Base-by-base conservation (phyloP, 2,113 vertebrate species). In the Blennius ocellaris region DNA sequence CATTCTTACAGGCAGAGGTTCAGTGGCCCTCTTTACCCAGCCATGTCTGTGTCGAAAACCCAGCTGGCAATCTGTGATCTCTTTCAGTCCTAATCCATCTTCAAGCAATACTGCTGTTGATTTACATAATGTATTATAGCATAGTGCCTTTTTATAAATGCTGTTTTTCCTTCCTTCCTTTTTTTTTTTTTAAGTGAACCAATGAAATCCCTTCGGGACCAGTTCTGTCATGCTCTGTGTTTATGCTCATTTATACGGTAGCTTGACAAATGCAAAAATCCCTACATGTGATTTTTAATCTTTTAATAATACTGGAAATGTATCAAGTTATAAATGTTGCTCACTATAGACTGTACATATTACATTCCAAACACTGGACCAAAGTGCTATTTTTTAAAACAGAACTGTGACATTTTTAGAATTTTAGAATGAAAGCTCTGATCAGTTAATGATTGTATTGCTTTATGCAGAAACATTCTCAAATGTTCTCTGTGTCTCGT, bases 31-130 rank as follows among this genome's bases (percentile, higher is more conserved):
- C 83, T 95, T 8, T 93, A 90, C 69, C 94, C 93, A n/a, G 94
- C 94, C 0, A 80, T 94, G n/a, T 93, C 90, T 21, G 92, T 92
- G 51, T 94, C 90, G 14, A 95, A 93, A 87, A 90, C 92, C 2
- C 79, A 87, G 5, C 78, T 95, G 63, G 69, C 73, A 16, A 51
- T 94, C 76, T 87, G 89, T 52, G 79, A 92, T 49, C 67, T 93
- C 30, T 95, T 91, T 55, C 51, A 86, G 15, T 30, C 40, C 7
- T 83, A 65, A 80, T 44, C 8, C n/a, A 7, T 11, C 21, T n/a
- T 8, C 6, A 43, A 16, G 30, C 44, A 75, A 5, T 12, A 56
- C 43, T 52, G 41, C 40, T 74, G 16, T 15, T 50, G 16, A 45
- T 57, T 2, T 45, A 45, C n/a, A 67, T n/a, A 61, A 10, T 30